These are phyloP conservation scores for Cherax quadricarinatus DNA, from an alignment of 1,140 invertebrate species.

Conservation along the genomic window DNA sequence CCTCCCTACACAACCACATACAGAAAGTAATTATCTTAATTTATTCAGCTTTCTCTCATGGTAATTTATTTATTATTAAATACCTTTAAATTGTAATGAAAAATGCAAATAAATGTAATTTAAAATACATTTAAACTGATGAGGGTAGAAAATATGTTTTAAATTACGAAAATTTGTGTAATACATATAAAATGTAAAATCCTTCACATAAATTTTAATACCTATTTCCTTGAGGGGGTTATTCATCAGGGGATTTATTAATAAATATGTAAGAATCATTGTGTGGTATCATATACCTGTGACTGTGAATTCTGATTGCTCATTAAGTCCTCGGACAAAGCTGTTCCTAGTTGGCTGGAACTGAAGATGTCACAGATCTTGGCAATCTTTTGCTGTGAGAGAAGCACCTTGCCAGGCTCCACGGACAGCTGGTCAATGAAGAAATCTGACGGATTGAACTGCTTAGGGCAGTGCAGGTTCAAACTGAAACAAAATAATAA, in stretches of 20 bases:
- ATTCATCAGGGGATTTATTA: neutral
- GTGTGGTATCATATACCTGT: neutral
- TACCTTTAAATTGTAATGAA: too few species aligned
- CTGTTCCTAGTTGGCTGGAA: conserved; percentile 78
- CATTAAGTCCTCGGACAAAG: neutral
- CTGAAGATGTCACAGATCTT: conserved; percentile 84
- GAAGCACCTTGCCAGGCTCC: conserved; percentile 87
- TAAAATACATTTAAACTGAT: too few species aligned
- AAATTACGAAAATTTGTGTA: too few species aligned
- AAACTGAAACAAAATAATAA: conserved; percentile 74
- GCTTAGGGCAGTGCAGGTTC: conserved; percentile 79
- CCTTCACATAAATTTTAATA: too few species aligned
- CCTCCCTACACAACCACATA: too few species aligned
- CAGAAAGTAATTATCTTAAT: too few species aligned
- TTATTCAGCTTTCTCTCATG: too few species aligned
- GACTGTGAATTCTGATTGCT: neutral
- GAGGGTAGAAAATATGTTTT: too few species aligned
- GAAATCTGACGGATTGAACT: conserved; percentile 97
- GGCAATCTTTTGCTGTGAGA: conserved; percentile 79
- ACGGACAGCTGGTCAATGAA: conserved; percentile 93
- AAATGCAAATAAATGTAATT: too few species aligned
- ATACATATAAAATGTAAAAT: too few species aligned
- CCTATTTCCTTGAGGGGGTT: too few species aligned
- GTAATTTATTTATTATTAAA: too few species aligned
- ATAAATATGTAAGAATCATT: neutral